These are phyloP conservation scores for Sturmia bella DNA, from an alignment of 2,888 invertebrate species.

Conservation along the genomic window DNA sequence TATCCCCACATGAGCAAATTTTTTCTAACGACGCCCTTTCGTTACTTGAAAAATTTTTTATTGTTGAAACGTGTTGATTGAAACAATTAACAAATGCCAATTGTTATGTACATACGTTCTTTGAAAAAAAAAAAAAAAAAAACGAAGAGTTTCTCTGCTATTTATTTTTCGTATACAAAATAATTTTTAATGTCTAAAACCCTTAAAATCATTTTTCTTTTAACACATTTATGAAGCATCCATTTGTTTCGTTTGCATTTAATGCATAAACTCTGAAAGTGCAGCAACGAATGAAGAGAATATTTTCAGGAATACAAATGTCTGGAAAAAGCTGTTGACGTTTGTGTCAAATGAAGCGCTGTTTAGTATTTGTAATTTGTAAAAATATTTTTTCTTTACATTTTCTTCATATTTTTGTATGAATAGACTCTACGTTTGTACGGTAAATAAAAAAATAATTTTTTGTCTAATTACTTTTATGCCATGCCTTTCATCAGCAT, in stretches of 20 bases:
- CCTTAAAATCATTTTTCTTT: conserved; percentile 58
- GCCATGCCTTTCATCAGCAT: conserved; percentile 78
- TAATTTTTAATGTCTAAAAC: conserved; percentile 50
- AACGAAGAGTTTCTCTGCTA: conserved; percentile 1
- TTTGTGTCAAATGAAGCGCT: conserved; percentile 60
- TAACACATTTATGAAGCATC: conserved; percentile 38
- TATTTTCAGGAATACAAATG: conserved; percentile 31
- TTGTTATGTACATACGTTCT: conserved; percentile 23
- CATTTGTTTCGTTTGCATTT: conserved; percentile 20
- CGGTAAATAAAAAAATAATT: conserved; percentile 71
- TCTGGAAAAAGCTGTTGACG: conserved; percentile 61
- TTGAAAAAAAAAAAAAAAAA: no score
- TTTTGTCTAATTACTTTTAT: conserved; percentile 79
- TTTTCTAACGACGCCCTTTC: not conserved
- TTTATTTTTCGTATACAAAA: conserved; percentile 17
- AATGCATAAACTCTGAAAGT: not conserved
- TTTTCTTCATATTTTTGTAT: conserved; percentile 28
- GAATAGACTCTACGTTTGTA: conserved; percentile 15
- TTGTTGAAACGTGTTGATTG: conserved; percentile 77
- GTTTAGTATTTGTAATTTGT: conserved; percentile 35
- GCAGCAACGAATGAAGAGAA: not conserved
- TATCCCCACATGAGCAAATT: no score
- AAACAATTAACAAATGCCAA: conserved; percentile 76
- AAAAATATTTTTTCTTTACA: not conserved
- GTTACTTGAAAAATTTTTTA: conserved; percentile 52